Base-by-base conservation (phyloP, 2,888 invertebrate genomes). In the Pandemis heparana region DNA sequence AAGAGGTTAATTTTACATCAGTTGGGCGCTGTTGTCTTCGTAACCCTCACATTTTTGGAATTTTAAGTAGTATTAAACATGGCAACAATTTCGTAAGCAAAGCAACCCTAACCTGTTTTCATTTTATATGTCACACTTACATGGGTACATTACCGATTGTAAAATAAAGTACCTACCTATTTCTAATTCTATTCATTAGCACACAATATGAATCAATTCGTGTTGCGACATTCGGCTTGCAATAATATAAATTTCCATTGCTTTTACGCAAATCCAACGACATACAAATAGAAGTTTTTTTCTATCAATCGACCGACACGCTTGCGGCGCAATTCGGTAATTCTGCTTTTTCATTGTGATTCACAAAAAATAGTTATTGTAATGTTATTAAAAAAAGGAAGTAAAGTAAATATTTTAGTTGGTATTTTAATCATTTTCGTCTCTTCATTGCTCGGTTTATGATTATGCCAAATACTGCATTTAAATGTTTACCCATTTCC, bases 141-240 rank as follows among this genome's bases (percentile, higher is more conserved):
- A n/a, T n/a, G n/a, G n/a, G n/a, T n/a, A n/a, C n/a, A 23, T 59
- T 16, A 8, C 14, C n/a, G 53, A 63, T 59, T 48, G n/a, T 41
- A 46, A 56, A 59, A 16, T 8, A 39, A n/a, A 14, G 48, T 48
- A 41, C 41, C 41, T 48, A 41, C 41, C 41, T 9, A 48, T 48
- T 16, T 32, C 56, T 14, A 8, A 59, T 32, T 14, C 23, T 59
- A 59, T 32, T 43, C 38, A 71, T 71, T 71, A 71, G 46, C 64
- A 71, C 64, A 71, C 59, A 71, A 71, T 64, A 56, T 32, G 41
- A 43, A 70, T 38, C 43, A 59, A 46, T 59, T 38, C n/a, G 14
- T 39, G 59, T 64, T 64, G 38, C 46, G 64, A 56, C 64, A 71
- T 39, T 39, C 43, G 38, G 32, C 48, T 6, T n/a, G n/a, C 41